Evolutionary conservation across 2,797 vertebrate species (phyloP), one percentile per base, ranked within the genome.

Genomic region (Labeo calbasu): DNA sequence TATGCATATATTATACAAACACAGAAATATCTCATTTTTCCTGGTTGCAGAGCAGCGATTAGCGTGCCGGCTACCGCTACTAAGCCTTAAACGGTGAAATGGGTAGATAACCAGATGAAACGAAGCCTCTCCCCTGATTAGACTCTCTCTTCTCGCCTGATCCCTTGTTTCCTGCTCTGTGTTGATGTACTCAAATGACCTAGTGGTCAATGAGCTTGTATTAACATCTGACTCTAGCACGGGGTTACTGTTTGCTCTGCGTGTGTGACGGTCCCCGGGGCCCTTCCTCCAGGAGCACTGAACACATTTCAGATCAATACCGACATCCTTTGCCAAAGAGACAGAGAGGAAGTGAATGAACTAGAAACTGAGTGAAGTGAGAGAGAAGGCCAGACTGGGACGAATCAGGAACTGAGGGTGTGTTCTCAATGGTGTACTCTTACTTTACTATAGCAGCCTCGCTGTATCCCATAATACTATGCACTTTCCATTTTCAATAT

Each of bases 181-280:
- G 91, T 94, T 94, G 93, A 94, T 94, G 91, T 92, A 93, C 92
- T 93, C 91, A 93, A 94, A 92, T 93, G 91, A 91, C 89, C 87
- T 86, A 88, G 89, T 87, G 87, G 92, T 95, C 94, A 94, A 93
- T 93, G 93, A 93, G 90, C 92, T 92, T 91, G 91, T 94, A 94
- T 95, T 95, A 94, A 93, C 94, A 94, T 92, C 92, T 93, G 94
- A 94, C 92, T 94, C 91, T 86, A 72, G 86, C 89, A 88, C 86
- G 83, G 86, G 50, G 91, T 86, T 91, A 87, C 86, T 92, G 92
- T 93, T 92, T 93, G 91, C 91, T 93, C 90, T 90, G 91, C 89
- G 81, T 76, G 70, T 12, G 57, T 87, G 82, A 85, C 87, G 81
- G 73, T 92, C 93, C 92, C 93, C 50, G 46, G 93, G 90, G 94